Base-by-base conservation (phyloP, 2,113 vertebrate genomes). In the Progne subis region DNA sequence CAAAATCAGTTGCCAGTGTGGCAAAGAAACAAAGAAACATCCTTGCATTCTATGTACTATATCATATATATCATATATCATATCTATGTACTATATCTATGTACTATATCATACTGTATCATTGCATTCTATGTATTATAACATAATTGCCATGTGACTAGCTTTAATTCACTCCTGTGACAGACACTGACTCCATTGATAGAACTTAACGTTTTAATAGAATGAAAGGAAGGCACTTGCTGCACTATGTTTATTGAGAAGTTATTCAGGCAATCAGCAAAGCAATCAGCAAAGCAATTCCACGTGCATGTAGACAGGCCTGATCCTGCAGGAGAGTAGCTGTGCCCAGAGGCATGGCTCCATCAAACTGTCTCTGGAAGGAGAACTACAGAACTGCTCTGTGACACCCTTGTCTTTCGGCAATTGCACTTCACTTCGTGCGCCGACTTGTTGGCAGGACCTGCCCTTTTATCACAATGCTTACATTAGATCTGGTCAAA, bases 401-500 rank as follows among this genome's bases (percentile, higher is more conserved):
- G 18, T 15, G n/a, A 50, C 74, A 65, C 26, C 59, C 6, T 20
- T 0, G 0, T 39, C 25, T 8, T 43, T 28, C 0, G 0, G 52
- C 53, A 17, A 15, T 11, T 29, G 60, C 20, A 18, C 37, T 41
- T 37, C 43, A 6, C 47, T 43, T 63, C 76, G 12, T 9, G 52
- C 26, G 76, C 60, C 0, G 2, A 8, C 24, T 14, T 59, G 41
- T 52, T 18, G 9, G 72, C 74, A 82, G 87, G 78, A 65, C 39
- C 70, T 80, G 53, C 52, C 44, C 52, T 74, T 83, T 71, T 57
- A 90, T 67, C 82, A 25, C 69, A 52, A 10, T 0, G 4, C 53
- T 79, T 34, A 24, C 67, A 26, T 34, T 55, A 75, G 41, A 18
- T n/a, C 82, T 2, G 6, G 65, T 71, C 89, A 87, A 64, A 82